Evolutionary conservation across 2,797 vertebrate genomes (phyloP).

Genomic region (Taeniopygia guttata): DNA sequence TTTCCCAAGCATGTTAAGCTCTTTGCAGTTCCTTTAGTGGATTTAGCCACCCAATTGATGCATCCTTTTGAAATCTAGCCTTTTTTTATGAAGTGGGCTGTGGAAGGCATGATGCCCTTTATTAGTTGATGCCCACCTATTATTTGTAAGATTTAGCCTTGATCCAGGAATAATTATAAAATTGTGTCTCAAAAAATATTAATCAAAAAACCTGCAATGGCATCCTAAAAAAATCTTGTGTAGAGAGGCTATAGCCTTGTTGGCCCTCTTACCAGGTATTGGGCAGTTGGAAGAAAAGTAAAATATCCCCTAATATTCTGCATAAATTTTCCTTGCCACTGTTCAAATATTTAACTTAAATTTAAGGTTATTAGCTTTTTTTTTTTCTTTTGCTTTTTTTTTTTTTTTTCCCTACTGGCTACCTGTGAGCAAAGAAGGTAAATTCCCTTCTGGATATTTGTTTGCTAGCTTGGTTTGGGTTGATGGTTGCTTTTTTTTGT

Average conservation of each 20-base stretch:
- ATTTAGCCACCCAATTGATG: neutral
- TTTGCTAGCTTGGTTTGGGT: neutral
- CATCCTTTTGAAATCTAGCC: neutral
- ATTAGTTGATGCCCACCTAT: neutral
- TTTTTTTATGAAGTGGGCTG: neutral
- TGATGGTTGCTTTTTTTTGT: too few relatives aligned
- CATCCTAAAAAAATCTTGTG: neutral
- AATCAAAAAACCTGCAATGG: neutral
- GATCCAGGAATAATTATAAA: neutral
- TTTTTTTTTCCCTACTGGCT: neutral
- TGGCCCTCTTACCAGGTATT: neutral
- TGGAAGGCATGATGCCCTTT: neutral
- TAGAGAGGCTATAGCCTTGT: neutral
- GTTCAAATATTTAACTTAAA: neutral
- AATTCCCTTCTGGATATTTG: neutral
- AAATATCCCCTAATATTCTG: neutral
- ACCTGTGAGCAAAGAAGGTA: neutral
- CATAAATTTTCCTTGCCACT: neutral
- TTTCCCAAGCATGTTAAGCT: neutral
- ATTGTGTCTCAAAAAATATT: neutral
- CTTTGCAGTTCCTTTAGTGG: neutral
- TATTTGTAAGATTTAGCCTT: neutral
- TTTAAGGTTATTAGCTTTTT: neutral
- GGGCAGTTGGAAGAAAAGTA: neutral
- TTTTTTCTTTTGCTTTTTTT: neutral